Base-by-base conservation (phyloP, 2,888 invertebrate species). In the Caenorhabditis sp. region DNA sequence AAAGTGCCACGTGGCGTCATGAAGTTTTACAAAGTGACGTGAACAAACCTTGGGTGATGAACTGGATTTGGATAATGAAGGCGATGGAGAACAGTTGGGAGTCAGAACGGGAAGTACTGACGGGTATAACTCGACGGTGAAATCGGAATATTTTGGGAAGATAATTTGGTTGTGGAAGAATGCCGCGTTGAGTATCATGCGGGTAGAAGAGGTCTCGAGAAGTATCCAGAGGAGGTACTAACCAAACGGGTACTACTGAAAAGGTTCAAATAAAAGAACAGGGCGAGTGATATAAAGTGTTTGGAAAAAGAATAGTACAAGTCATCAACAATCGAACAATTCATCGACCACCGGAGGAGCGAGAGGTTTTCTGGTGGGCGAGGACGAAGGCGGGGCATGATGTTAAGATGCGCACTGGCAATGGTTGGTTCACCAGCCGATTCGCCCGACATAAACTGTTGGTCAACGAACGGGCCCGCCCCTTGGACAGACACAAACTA, bases 401-500 rank as follows among this genome's bases (percentile, higher is more conserved):
- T 67, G 67, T 67, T 76, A 76, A 76, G 76, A 76, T 67, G 76
- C 67, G 67, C 60, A 61, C 60, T 51, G 67, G 61, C 61, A 67
- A 67, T 53, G 60, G 76, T 61, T 67, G 76, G 61, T 74, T 74
- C 74, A 53, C 74, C 51, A 76, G 60, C 65, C 6, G 76, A 76
- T 67, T 68, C 61, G 67, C 67, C 61, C 67, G 40, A 61, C 61
- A 44, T 51, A 74, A 72, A 74, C 58, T 76, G 76, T 76, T 76
- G 67, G 76, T 76, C 76, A 67, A 61, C 58, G 67, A 76, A 76
- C 76, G 60, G 67, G 53, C 61, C 67, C 60, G 61, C 76, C 76
- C 67, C 35, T 37, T 37, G 53, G 44, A 53, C 58, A 74, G 74
- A 67, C 72, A 56, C 40, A 47, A 56, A 65, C 60, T 26, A 32